Conservation (phyloP, 1,140 invertebrate genomes). For the Subanguina moxae region DNA sequence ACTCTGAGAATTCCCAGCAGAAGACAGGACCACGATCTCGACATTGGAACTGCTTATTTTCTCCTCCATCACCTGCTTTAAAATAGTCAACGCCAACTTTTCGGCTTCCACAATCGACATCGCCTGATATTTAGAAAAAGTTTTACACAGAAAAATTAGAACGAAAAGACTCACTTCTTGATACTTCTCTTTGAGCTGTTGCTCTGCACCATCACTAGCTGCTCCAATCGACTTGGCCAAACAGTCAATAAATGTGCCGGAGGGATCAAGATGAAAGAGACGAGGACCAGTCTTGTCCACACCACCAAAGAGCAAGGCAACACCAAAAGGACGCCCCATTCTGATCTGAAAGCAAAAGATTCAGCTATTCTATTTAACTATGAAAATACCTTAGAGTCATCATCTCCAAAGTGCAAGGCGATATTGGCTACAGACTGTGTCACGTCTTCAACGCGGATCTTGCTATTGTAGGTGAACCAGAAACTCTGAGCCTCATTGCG, state of each 20-base stretch:
- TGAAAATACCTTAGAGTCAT: constrained; percentile 73
- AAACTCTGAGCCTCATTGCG: constrained; percentile 77
- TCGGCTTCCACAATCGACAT: constrained; percentile 94
- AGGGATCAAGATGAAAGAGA: constrained; percentile 92
- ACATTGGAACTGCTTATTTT: constrained; percentile 95
- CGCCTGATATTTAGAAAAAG: constrained; percentile 66
- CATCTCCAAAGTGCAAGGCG: constrained; percentile 96
- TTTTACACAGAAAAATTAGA: constrained; percentile 8
- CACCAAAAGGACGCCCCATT: constrained; percentile 91
- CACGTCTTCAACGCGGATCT: constrained; percentile 78
- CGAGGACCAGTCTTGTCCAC: constrained; percentile 65
- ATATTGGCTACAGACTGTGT: constrained; percentile 96
- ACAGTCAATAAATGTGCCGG: constrained; percentile 90
- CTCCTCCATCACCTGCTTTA: constrained; percentile 99
- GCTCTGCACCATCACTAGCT: constrained; percentile 96
- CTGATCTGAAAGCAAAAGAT: constrained; percentile 38
- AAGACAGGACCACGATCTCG: constrained; percentile 68
- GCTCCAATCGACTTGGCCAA: constrained; percentile 98
- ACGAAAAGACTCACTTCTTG: constrained; percentile 67
- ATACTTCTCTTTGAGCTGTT: constrained; percentile 82
- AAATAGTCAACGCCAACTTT: constrained; percentile 81
- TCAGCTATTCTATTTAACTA: too few species aligned
- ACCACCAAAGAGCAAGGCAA: constrained; percentile 72
- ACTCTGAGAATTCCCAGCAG: too few species aligned
- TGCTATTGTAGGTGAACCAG: constrained; percentile 58